phyloP scores from a whole-genome alignment of 2,797 vertebrate genomes.

The Sebastolobus altivelis region DNA sequence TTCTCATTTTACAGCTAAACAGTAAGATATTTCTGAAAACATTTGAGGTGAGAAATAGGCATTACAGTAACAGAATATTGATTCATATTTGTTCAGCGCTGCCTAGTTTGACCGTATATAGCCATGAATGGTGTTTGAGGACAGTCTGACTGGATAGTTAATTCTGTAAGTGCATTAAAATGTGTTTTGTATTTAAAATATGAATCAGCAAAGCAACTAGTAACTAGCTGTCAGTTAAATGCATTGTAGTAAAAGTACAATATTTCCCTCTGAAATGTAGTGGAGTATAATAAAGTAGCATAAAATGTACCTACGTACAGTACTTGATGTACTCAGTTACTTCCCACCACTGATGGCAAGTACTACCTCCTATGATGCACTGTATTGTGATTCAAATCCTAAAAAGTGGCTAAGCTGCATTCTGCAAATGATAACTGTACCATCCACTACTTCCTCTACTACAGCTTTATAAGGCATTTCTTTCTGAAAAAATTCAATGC shows the following conservation, averaged over 20 bases:
- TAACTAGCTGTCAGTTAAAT: not conserved
- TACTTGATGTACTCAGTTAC: not conserved
- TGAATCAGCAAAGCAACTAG: not conserved
- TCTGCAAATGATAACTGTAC: not conserved
- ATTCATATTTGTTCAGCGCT: no score
- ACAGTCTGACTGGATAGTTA: not conserved
- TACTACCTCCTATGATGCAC: not conserved
- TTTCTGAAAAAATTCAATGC: slow-evolving; percentile 12
- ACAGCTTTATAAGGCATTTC: not conserved
- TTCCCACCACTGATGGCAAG: not conserved
- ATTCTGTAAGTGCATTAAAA: not conserved
- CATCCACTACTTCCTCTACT: not conserved
- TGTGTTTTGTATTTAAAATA: not conserved
- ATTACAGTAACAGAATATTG: no score
- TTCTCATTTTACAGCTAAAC: no score
- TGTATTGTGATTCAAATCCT: not conserved
- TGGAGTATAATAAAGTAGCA: not conserved
- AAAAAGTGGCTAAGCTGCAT: not conserved
- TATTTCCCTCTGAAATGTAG: not conserved
- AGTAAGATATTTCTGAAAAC: no score
- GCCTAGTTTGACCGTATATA: no score
- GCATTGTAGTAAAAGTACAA: not conserved
- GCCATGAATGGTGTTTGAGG: no score
- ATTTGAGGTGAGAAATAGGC: no score
- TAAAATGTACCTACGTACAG: not conserved